Evolutionary conservation across 2,113 vertebrate genomes (phyloP).

Genomic region (Martes martes): DNA sequence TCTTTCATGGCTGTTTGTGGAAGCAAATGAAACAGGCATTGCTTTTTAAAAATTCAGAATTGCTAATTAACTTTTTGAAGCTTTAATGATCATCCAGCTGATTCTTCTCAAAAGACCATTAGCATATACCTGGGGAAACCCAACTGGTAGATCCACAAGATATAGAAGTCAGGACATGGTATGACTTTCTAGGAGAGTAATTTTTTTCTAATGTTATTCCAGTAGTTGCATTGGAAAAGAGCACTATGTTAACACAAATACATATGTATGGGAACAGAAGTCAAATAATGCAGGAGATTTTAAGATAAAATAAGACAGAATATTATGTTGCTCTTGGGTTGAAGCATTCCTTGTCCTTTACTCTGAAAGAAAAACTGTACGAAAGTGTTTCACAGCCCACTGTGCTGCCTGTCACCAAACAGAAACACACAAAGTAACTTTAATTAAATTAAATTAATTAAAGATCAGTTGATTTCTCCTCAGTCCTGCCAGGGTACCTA

Average conservation of each 20-base stretch:
- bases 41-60: background rate
- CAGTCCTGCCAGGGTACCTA: background rate
- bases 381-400: background rate
- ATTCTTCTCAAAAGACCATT: background rate
- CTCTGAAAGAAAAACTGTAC: background rate
- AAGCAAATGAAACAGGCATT: background rate
- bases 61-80: background rate
- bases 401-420: background rate
- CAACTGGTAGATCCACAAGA: background rate
- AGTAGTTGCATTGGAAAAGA: background rate
- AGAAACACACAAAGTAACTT: background rate
- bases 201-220: background rate
- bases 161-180: background rate
- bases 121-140: background rate
- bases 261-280: background rate
- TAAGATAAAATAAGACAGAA: constrained; percentile 2
- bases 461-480: background rate
- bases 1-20: background rate
- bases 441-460: no score
- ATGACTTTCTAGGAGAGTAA: background rate
- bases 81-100: background rate
- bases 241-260: background rate
- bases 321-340: background rate
- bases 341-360: background rate
- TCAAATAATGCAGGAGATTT: background rate